Evolutionary conservation across 2,888 invertebrate genomes (phyloP).

Genomic region (Megaustenia siamemsis): DNA sequence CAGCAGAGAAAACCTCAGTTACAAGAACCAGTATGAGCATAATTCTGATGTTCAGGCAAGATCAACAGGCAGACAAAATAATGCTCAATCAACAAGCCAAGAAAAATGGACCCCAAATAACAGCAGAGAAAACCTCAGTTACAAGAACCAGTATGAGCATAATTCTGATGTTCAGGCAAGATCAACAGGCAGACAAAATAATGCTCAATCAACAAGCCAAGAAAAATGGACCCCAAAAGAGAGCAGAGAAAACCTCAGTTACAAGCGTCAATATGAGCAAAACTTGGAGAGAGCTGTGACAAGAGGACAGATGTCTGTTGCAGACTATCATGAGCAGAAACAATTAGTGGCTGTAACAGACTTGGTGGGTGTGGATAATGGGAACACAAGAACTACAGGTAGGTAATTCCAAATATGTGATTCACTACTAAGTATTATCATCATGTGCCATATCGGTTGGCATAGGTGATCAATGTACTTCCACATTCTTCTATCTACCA

Average conservation of each 20-base stretch:
- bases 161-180: slow-evolving; percentile 81
- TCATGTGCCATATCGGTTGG: no score
- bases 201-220: slow-evolving; percentile 14
- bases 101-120: background rate
- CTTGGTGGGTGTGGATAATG: slow-evolving; percentile 89
- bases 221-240: background rate
- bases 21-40: slow-evolving; percentile 88
- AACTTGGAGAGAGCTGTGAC: slow-evolving; percentile 90
- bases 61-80: background rate
- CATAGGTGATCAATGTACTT: no score
- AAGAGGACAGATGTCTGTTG: slow-evolving; percentile 91
- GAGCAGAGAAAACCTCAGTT: slow-evolving; percentile 73
- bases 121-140: slow-evolving; percentile 73
- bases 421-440: no score
- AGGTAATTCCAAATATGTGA: slow-evolving; percentile 52
- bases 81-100: slow-evolving; percentile 14
- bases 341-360: slow-evolving; percentile 88
- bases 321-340: slow-evolving; percentile 91
- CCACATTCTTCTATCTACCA: no score
- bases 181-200: background rate
- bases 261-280: slow-evolving; percentile 88
- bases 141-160: slow-evolving; percentile 88
- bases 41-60: slow-evolving; percentile 82
- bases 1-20: slow-evolving; percentile 73
- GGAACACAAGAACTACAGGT: slow-evolving; percentile 90